Evolutionary conservation across 2,113 vertebrate genomes (phyloP).

Genomic region (Sus scrofa): T2T-Sscrofa CM000813.6:154225001-154225500

Average conservation of each 20-base stretch:
- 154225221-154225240: slow-evolving; percentile 1
- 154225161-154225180: not conserved
- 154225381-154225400: not conserved
- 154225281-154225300: not conserved
- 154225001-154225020: not conserved
- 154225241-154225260: not conserved
- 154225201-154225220: not conserved
- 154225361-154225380: not conserved
- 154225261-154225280: slow-evolving; percentile 21
- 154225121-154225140: not conserved
- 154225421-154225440: not conserved
- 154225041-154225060: slow-evolving; percentile 14
- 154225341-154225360: not conserved
- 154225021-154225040: slow-evolving; percentile 29
- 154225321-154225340: slow-evolving; percentile 5
- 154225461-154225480: not conserved
- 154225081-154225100: not conserved
- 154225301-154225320: not conserved
- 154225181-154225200: not conserved
- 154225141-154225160: not conserved
- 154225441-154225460: not conserved
- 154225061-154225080: not conserved
- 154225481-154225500: not conserved
- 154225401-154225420: not conserved
- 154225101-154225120: not conserved